Evolutionary conservation across 2,113 vertebrate species (phyloP).

Genomic region (Thryonomys swinderianus): DNA sequence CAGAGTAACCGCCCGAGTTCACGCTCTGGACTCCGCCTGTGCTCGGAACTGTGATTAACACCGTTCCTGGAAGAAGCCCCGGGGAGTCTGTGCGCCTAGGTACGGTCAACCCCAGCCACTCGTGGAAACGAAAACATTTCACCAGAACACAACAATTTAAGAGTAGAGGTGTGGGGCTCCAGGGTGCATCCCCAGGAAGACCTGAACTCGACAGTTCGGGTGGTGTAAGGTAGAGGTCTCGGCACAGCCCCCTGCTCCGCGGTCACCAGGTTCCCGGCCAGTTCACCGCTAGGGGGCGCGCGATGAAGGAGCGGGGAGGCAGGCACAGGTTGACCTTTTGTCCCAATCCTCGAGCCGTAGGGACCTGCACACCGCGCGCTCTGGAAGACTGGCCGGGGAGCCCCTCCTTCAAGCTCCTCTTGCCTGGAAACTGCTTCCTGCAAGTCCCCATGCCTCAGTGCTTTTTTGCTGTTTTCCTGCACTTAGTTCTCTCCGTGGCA

Average conservation of each 20-base stretch:
- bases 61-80: not conserved
- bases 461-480: not conserved
- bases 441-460: fast-evolving
- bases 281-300: not conserved
- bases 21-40: not conserved
- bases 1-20: not conserved
- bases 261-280: not conserved
- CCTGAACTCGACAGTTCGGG: not conserved
- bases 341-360: too few relatives aligned
- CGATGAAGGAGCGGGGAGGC: not conserved
- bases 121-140: not conserved
- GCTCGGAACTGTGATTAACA: not conserved
- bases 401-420: not conserved
- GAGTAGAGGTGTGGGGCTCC: not conserved
- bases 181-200: fast-evolving
- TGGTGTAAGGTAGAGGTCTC: not conserved
- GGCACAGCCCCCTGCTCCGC: not conserved
- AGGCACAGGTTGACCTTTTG: too few relatives aligned
- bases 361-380: not conserved
- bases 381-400: not conserved
- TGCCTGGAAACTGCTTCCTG: not conserved
- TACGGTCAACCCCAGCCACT: not conserved
- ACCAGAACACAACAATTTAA: not conserved
- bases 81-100: not conserved
- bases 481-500: not conserved